These are phyloP conservation scores for Hypomecis atomaria DNA, from an alignment of 2,888 invertebrate genomes.

Conservation along the genomic window DNA sequence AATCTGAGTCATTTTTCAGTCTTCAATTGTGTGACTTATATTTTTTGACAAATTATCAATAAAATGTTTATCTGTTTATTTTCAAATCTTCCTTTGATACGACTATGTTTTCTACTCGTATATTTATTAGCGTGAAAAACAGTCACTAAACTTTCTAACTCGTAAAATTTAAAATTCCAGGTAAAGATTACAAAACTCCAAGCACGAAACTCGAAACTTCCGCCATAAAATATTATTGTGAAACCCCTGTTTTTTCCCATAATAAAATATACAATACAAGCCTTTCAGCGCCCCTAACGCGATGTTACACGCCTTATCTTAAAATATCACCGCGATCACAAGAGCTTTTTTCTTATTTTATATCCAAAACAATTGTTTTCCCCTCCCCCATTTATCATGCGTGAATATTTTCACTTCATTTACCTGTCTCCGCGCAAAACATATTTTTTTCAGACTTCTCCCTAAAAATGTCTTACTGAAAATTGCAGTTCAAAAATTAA, in stretches of 20 bases:
- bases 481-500: conserved; percentile 21
- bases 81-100: no score
- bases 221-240: not conserved
- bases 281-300: not conserved
- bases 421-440: conserved; percentile 22
- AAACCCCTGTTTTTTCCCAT: not conserved
- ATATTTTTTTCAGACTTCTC: not conserved
- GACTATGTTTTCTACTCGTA: no score
- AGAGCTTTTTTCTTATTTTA: conserved; percentile 8
- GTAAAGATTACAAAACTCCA: not conserved
- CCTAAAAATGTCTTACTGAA: not conserved
- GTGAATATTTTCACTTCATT: conserved; percentile 41
- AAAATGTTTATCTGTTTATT: no score
- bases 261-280: conserved; percentile 1
- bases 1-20: no score
- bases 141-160: no score
- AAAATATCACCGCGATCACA: conserved; percentile 2
- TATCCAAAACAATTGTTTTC: conserved; percentile 35
- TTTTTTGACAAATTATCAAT: no score
- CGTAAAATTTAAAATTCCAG: no score
- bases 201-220: not conserved
- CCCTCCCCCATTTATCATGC: conserved; percentile 33
- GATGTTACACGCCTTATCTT: conserved; percentile 1
- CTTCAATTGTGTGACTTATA: no score
- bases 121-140: no score